A percentile compares a stretch with the other conserved stretches of the same genome.
Conservation (phyloP, 30 jellyfish, hydroid and myxozoan species). For the Rhopilema esculentum region DNA sequence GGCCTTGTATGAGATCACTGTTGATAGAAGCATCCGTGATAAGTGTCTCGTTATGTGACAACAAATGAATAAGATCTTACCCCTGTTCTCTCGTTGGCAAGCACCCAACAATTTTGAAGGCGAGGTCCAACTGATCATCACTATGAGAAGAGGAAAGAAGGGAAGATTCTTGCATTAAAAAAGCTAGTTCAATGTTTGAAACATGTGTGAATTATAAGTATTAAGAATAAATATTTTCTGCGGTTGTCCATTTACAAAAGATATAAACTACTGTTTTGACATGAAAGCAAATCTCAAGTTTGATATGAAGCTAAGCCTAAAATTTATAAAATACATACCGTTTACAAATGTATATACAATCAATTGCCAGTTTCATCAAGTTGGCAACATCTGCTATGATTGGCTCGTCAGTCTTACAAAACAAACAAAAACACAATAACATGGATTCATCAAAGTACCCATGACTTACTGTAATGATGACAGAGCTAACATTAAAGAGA, state of each 20-base stretch:
- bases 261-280: too few relatives aligned
- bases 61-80: conserved; percentile 13
- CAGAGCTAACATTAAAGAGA: too few relatives aligned
- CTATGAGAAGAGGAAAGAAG: conserved; percentile 17
- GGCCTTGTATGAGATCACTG: too few relatives aligned
- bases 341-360: conserved; percentile 78
- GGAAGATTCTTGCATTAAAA: not conserved
- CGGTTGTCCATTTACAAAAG: too few relatives aligned
- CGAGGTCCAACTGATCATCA: conserved; percentile 86
- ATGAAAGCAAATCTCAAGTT: too few relatives aligned
- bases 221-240: too few relatives aligned
- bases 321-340: conserved; percentile 73
- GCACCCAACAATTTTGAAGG: conserved; percentile 86
- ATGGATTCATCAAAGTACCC: too few relatives aligned
- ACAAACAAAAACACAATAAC: not conserved
- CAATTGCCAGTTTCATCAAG: conserved; percentile 79
- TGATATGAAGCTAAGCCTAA: too few relatives aligned
- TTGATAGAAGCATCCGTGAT: too few relatives aligned
- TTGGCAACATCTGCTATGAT: conserved; percentile 91
- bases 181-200: not conserved
- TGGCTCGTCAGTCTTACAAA: conserved; percentile 73
- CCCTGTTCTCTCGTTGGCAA: conserved; percentile 88
- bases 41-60: not conserved
- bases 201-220: too few relatives aligned
- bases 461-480: too few relatives aligned